Evolutionary conservation across 1,140 invertebrate genomes (phyloP).

Genomic region (Dryas iulia): DNA sequence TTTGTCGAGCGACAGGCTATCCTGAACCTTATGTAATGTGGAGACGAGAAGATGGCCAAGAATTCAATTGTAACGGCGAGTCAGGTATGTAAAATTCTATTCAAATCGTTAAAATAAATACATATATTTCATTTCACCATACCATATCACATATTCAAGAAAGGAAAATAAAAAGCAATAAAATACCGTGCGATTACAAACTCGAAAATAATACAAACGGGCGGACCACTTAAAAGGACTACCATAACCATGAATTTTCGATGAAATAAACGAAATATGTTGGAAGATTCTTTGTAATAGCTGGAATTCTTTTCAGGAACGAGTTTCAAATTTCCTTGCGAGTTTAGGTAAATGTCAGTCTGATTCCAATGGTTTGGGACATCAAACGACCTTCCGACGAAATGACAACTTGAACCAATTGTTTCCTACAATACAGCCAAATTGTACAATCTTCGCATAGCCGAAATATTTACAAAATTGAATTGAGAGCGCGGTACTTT

Average conservation of each 20-base stretch:
- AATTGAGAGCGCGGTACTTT: slow-evolving; percentile 41
- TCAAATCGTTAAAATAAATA: neutral
- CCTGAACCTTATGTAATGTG: slow-evolving; percentile 95
- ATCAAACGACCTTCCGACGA: slow-evolving; percentile 39
- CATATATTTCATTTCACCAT: neutral
- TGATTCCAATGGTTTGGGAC: slow-evolving; percentile 43
- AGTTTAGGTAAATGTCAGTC: slow-evolving; percentile 42
- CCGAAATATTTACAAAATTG: slow-evolving; percentile 59
- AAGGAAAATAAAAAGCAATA: slow-evolving; percentile 48
- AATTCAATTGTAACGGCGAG: slow-evolving; percentile 92
- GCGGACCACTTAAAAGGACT: slow-evolving; percentile 33
- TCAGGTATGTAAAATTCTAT: slow-evolving; percentile 80
- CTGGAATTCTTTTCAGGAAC: slow-evolving; percentile 39
- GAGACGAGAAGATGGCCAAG: slow-evolving; percentile 92
- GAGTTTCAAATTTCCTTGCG: slow-evolving; percentile 44
- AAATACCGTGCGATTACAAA: slow-evolving; percentile 44
- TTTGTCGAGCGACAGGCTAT: slow-evolving; percentile 93
- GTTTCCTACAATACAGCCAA: slow-evolving; percentile 58
- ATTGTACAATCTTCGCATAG: slow-evolving; percentile 53
- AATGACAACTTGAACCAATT: slow-evolving; percentile 56
- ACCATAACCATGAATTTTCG: slow-evolving; percentile 41
- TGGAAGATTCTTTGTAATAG: slow-evolving; percentile 30
- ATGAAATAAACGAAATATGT: slow-evolving; percentile 38
- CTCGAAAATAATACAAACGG: slow-evolving; percentile 36
- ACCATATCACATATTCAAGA: neutral